Evolutionary conservation across 2,113 vertebrate genomes (phyloP), one percentile per base, ranked within the genome.

Genomic region (Eupsittula cactorum): DNA sequence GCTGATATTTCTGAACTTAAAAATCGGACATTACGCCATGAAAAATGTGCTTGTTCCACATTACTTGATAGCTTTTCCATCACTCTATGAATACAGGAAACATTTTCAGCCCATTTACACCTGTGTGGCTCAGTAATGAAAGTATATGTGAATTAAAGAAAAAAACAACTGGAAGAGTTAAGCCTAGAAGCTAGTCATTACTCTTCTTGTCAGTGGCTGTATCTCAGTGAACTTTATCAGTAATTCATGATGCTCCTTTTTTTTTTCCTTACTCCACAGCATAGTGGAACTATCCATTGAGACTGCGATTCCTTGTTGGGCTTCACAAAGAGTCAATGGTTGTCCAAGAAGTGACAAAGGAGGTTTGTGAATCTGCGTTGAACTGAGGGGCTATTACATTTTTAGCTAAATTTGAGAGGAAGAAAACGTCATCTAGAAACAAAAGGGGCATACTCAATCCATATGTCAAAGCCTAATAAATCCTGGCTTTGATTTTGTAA

Each of bases 271-370:
- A 82, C 76, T 80, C n/a, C 39, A 77, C 57, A 73, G 53, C 42
- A 71, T 18, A 88, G 88, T 86, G 52, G 52, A 33, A 84, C 83
- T 82, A 47, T 92, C 92, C 74, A 49, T 29, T 55, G 88, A 95
- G 67, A 94, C 82, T 95, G 90, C 53, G 77, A 96, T 93, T 96
- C 92, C 93, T 96, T 97, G 86, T 80, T 83, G 80, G 55, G 35
- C 82, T 94, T 95, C 92, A 95, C 92, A 94, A 95, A 91, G 85
- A 91, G 55, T 93, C 95, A 85, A 31, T 96, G 88, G 79, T 80
- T 71, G 95, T 90, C 70, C 80, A 94, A 65, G 71, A 83, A 85
- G 79, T 31, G 50, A 96, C 93, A 97, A 97, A 97, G 88, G 27
- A 94, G 84, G 49, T 63, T 95, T 97, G 94, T 97, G 85, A 94